Evolutionary conservation across 2,888 invertebrate genomes (phyloP), one percentile per base, ranked within the genome.

Genomic region (Pollenia griseotomentosa): DNA sequence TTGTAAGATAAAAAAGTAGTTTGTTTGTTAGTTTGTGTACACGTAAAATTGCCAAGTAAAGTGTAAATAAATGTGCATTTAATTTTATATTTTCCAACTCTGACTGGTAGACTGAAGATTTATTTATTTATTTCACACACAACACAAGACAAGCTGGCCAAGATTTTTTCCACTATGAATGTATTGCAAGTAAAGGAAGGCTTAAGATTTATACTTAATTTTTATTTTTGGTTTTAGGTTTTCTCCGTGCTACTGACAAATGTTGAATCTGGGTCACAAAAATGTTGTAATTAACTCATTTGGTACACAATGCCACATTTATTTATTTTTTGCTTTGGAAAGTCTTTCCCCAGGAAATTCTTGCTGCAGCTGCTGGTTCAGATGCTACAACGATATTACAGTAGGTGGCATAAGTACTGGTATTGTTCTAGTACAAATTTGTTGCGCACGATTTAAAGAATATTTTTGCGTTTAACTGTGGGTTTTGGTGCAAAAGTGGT

Each of bases 211-310:
- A 44, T 81, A 46, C 65, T 74, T 83, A 51, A 59, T 70, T 65
- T 55, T 63, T 71, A 55, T 46, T n/a, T 71, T 63, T 46, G 11
- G 71, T 5, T 65, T 79, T 57, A 61, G 33, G 19, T 59, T 74
- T 68, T 53, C 48, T 53, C 57, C 12, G 51, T 75, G 57, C 71
- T 46, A 57, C 86, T 83, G 83, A 73, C 86, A 86, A 86, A 83
- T 83, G 59, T 44, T 65, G 51, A 80, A 86, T 86, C 80, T 86
- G 59, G 83, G 86, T 86, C 86, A 86, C 74, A 86, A 86, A 83
- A 86, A 80, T 80, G 75, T 73, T 86, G 86, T 86, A 86, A 86
- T 86, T 86, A 86, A 86, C 80, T 86, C 80, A 80, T 86, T 86
- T 66, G 57, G 80, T 83, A 77, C 51, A 83, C 80, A 86, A 74